Percentiles rank a stretch among this genome's conserved stretches.
Conservation (phyloP, 1,140 invertebrate genomes). For the Micrasema longulum region DNA sequence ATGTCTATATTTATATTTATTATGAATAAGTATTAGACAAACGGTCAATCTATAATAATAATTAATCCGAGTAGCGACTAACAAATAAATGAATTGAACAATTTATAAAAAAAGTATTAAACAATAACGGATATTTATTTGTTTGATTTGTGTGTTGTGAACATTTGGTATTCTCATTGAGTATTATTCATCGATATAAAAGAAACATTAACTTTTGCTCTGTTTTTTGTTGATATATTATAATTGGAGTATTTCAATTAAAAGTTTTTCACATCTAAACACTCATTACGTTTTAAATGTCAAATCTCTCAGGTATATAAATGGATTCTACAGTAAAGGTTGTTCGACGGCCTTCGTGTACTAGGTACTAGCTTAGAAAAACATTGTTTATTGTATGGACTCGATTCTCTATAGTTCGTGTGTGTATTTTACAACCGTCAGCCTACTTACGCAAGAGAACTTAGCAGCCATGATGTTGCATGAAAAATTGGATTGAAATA, state of each 20-base stretch:
- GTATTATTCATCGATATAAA: too few species aligned
- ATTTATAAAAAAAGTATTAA: not conserved
- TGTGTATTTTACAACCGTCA: conserved; percentile 24
- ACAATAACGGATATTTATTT: not conserved
- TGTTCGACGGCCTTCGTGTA: conserved; percentile 15
- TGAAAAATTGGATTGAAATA: conserved; percentile 15
- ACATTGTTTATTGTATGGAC: not conserved
- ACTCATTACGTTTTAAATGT: conserved; percentile 1
- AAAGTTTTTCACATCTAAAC: not conserved
- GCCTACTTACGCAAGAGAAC: conserved; percentile 22
- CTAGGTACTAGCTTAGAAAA: not conserved
- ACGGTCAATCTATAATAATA: too few species aligned
- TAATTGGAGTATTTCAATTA: too few species aligned
- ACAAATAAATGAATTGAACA: too few species aligned
- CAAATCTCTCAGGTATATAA: conserved; percentile 11
- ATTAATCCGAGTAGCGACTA: too few species aligned
- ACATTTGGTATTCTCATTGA: not conserved
- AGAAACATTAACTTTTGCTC: too few species aligned
- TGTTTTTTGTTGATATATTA: too few species aligned
- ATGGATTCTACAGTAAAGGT: conserved; percentile 23
- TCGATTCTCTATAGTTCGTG: not conserved
- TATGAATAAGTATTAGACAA: too few species aligned
- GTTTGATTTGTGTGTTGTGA: not conserved
- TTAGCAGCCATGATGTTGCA: conserved; percentile 25
- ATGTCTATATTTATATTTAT: too few species aligned